Base-by-base conservation (phyloP, 2,888 invertebrate species). In the Plemyria rubiginata region DNA sequence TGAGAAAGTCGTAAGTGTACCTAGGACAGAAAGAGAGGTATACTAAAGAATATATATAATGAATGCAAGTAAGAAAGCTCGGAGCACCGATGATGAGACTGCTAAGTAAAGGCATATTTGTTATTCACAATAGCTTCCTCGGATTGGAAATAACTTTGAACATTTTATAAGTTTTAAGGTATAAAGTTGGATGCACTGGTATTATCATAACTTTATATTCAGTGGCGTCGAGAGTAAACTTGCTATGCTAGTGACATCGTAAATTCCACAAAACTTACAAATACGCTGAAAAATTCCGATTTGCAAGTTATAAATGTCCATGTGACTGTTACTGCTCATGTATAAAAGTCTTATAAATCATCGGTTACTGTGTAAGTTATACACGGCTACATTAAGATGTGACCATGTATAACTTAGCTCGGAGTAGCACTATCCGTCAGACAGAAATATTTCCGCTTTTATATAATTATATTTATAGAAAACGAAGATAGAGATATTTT, bases 201-300 rank as follows among this genome's bases (percentile, higher is more conserved):
- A 92, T 91, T 90, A 86, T 82, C 92, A 92, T 91, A 92, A 90
- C 86, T 91, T 88, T 88, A 86, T 84, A 91, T 91, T 87, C 90
- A 88, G 85, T 82, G 86, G 82, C 81, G 84, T 79, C 77, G 84
- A 81, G 82, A 84, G 79, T 80, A 85, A 89, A 81, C 82, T 90
- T 83, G 83, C 85, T 81, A 81, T 83, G 83, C 85, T 81, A 81
- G 86, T 85, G 84, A 87, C 82, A 79, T 86, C 90, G 86, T 92
- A 92, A 92, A 92, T 92, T 88, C 77, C 76, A 75, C 70, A 72
- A 77, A 90, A 90, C 84, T 90, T 87, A 84, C 89, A 88, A 89
- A 89, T 85, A 86, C 81, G 80, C 81, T 85, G 80, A 81, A 41
- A 86, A 80, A 85, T 87, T 85, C 81, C 82, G 81, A 87, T 87